Evolutionary conservation across 2,113 vertebrate genomes (phyloP), one percentile per base, ranked within the genome.

Genomic region (Equus przewalskii): DNA sequence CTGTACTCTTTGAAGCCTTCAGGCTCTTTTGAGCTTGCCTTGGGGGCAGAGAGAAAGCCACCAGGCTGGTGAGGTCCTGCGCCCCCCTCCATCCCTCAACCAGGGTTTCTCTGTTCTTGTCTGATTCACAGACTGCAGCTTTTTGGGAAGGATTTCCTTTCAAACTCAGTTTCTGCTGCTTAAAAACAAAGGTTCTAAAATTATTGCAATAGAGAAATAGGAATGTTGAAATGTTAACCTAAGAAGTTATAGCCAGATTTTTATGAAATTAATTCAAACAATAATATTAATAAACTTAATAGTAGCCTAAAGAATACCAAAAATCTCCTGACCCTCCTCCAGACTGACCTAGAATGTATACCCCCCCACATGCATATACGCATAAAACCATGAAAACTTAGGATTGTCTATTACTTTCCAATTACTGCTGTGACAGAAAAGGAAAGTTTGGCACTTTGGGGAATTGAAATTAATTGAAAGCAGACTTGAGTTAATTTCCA

Each of bases 391-490:
- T 81, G 88, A 72, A 97, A 96, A 95, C 83, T 67, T 78, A 90
- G 91, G 67, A 76, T 86, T 5, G 89, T 97, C 28, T 97, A 76
- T 98, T 98, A 97, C 96, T 96, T 98, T 97, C 91, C 96, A 97
- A 0, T 97, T 99, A 98, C 97, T 97, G 89, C 94, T 64, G 96
- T 70, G 95, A 98, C 96, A 93, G 41, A 97, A 97, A 98, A 97
- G 75, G 97, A 98, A 96, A 76, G 41, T 72, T 82, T 97, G 89
- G 95, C 96, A 81, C 98, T 97, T 95, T 0, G 64, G 96, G 98
- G 96, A 97, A 98, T 85, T 93, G 62, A 92, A 98, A 97, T 98
- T 99, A 99, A 99, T 98, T 99, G 97, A 97, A 98, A 97, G 96
- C 95, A 97, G 87, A 92, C 95, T 97, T 69, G 91, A 98, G 94